Percentiles rank a stretch among this genome's conserved stretches.
Conservation (phyloP, 2,113 vertebrate species). For the Chaenocephalus aceratus region DNA sequence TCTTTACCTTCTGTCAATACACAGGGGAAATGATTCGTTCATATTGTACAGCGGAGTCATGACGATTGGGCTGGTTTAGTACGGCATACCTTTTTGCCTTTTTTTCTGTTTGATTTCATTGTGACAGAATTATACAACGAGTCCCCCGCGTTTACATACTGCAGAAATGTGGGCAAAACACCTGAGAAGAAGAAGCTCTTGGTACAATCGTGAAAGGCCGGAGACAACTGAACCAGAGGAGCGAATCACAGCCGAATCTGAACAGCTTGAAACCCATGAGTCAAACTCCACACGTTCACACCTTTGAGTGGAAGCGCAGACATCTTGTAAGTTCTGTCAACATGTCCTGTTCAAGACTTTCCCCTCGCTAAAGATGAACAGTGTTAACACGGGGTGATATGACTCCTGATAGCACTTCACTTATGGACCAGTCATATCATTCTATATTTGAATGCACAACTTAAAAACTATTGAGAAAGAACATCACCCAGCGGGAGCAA, state of each 20-base stretch:
- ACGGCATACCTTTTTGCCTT: not conserved
- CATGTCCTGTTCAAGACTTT: not conserved
- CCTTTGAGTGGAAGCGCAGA: not conserved
- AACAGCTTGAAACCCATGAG: conserved; percentile 26
- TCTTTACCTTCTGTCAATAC: conserved; percentile 22
- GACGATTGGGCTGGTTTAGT: not conserved
- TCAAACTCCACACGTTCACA: not conserved
- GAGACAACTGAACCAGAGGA: conserved; percentile 1
- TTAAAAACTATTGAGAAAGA: not conserved
- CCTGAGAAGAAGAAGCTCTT: conserved; percentile 12
- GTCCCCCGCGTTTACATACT: not conserved
- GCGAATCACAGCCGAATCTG: not conserved
- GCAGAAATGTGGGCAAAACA: conserved; percentile 2
- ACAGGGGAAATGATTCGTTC: not conserved
- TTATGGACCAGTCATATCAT: not conserved
- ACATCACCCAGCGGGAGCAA: no score
- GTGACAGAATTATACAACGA: not conserved
- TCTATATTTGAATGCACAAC: not conserved
- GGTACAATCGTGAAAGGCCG: not conserved
- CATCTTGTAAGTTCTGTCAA: not conserved
- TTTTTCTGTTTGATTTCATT: not conserved
- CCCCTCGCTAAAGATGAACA: not conserved
- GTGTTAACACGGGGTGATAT: not conserved
- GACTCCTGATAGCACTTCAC: not conserved
- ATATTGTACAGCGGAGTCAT: not conserved